A percentile compares a stretch with the other conserved stretches of the same genome.
These are phyloP conservation scores for Acrossocheilus fasciatus DNA, from an alignment of 2,797 vertebrate species.

Conservation along the genomic window DNA sequence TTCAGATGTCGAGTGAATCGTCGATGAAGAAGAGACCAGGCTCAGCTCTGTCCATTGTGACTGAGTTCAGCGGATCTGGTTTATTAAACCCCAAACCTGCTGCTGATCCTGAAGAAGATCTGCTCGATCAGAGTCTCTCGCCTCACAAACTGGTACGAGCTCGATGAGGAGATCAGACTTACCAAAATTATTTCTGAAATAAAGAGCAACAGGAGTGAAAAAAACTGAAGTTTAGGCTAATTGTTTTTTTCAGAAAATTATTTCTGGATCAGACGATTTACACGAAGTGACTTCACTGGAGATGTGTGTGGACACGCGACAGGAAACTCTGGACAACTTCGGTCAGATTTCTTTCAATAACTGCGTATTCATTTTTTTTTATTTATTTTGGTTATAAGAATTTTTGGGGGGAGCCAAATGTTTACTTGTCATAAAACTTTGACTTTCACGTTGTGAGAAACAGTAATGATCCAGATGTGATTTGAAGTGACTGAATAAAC, in stretches of 20 bases:
- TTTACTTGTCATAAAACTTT: background rate
- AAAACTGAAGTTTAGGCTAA: background rate
- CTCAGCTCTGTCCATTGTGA: constrained; percentile 76
- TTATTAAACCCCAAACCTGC: constrained; percentile 80
- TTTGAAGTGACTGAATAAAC: constrained; percentile 11
- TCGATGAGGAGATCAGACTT: background rate
- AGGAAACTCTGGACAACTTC: constrained; percentile 87
- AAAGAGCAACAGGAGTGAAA: background rate
- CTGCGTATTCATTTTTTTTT: background rate
- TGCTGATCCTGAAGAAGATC: constrained; percentile 64
- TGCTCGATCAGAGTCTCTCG: constrained; percentile 79
- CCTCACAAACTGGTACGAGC: constrained; percentile 83
- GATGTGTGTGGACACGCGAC: constrained; percentile 84
- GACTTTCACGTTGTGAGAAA: background rate
- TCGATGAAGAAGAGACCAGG: constrained; percentile 60
- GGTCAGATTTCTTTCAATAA: constrained; percentile 80
- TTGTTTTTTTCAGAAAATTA: constrained; percentile 75
- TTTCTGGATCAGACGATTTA: constrained; percentile 84
- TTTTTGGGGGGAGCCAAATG: background rate
- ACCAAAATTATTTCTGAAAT: too few relatives aligned
- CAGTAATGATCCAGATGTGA: background rate
- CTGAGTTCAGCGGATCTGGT: constrained; percentile 80
- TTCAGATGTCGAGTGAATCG: constrained; percentile 62
- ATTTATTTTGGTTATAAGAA: background rate
- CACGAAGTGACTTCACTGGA: constrained; percentile 81